phyloP scores from a whole-genome alignment of 2,113 vertebrate species.

The Lates calcarifer region DNA sequence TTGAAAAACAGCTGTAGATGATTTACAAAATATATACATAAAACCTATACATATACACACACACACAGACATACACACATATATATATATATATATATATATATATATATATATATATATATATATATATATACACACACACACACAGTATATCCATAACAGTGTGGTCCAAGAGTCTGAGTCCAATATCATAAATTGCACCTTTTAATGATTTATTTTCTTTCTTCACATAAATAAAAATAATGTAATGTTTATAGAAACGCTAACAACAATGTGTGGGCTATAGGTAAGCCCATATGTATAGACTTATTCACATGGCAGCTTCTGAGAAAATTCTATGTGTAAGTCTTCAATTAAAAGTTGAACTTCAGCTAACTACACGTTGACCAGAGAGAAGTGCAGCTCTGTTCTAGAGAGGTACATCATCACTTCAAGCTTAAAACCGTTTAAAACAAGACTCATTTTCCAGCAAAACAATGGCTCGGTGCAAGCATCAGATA shows the following conservation, averaged over 20 bases:
- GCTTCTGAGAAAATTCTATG: background rate
- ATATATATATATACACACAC: slow-evolving; percentile 82
- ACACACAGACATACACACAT: slow-evolving; percentile 69
- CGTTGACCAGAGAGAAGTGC: background rate
- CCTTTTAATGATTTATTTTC: background rate
- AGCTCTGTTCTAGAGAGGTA: slow-evolving; percentile 3
- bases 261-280: background rate
- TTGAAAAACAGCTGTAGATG: slow-evolving; percentile 67
- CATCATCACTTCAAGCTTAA: background rate
- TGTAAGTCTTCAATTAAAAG: background rate
- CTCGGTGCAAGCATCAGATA: background rate
- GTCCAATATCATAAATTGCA: background rate
- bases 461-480: slow-evolving; percentile 10
- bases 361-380: background rate
- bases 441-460: background rate
- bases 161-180: slow-evolving; percentile 46
- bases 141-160: slow-evolving; percentile 64
- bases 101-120: slow-evolving; percentile 72
- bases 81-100: no score
- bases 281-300: no score
- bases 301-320: background rate
- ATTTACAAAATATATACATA: slow-evolving; percentile 84
- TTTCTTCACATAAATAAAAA: background rate
- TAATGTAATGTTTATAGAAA: background rate
- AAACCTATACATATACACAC: slow-evolving; percentile 80